phyloP scores from a whole-genome alignment of 1,140 invertebrate species.

The Lutraria rhynchaena region DNA sequence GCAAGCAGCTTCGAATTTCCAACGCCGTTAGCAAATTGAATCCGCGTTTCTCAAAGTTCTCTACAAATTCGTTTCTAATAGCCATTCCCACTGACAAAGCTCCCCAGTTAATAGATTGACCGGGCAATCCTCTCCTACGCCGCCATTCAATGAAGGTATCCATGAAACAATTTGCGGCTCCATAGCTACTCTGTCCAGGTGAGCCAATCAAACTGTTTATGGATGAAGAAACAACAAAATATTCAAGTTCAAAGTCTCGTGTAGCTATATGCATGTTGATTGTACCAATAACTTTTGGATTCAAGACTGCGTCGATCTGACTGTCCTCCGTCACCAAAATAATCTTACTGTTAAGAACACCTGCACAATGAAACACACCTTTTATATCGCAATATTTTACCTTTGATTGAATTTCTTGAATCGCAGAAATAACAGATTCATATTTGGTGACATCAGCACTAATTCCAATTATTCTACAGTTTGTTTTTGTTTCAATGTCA shows the following conservation, averaged over 20 bases:
- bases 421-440: background rate
- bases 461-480: constrained; percentile 55
- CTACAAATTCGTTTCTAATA: constrained; percentile 9
- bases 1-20: constrained; percentile 47
- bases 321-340: background rate
- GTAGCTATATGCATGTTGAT: constrained; percentile 66
- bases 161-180: constrained; percentile 59
- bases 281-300: constrained; percentile 53
- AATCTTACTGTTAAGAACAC: constrained; percentile 50
- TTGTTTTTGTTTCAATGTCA: constrained; percentile 32
- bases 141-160: constrained; percentile 55
- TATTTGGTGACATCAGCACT: constrained; percentile 64
- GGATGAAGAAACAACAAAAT: constrained; percentile 61
- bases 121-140: constrained; percentile 42
- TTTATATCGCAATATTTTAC: constrained; percentile 33
- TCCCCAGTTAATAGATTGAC: constrained; percentile 64
- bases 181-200: constrained; percentile 61
- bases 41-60: constrained; percentile 33
- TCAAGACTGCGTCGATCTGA: constrained; percentile 3
- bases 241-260: constrained; percentile 51
- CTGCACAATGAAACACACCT: constrained; percentile 73
- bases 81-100: constrained; percentile 50
- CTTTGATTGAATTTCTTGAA: background rate
- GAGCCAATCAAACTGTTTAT: constrained; percentile 56
- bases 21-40: constrained; percentile 2